Evolutionary conservation across 2,888 invertebrate genomes (phyloP).

Genomic region (Nineta flava): DNA sequence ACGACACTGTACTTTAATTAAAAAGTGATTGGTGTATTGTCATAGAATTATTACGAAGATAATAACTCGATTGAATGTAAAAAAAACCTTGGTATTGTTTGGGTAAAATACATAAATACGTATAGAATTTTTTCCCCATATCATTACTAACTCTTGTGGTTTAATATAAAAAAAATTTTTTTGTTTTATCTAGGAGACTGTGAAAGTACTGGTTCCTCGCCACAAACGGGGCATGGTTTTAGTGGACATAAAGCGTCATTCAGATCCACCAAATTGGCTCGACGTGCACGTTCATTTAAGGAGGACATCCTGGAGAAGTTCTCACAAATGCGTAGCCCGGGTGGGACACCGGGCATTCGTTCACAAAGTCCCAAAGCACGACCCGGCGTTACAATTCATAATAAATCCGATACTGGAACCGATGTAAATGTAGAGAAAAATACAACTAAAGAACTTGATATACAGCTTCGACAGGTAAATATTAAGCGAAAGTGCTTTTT

Average conservation of each 20-base stretch:
- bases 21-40: too few relatives aligned
- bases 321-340: conserved; percentile 75
- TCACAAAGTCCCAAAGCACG: conserved; percentile 29
- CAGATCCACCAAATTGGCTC: conserved; percentile 71
- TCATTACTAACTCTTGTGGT: too few relatives aligned
- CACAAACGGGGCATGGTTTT: conserved; percentile 24
- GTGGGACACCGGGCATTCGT: conserved; percentile 19
- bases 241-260: conserved; percentile 60
- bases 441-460: conserved; percentile 56
- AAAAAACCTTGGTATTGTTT: too few relatives aligned
- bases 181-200: conserved; percentile 14
- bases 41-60: too few relatives aligned
- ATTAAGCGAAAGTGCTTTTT: neutral
- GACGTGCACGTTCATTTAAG: conserved; percentile 80
- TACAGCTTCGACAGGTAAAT: conserved; percentile 50
- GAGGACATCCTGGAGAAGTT: conserved; percentile 84
- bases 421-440: conserved; percentile 34
- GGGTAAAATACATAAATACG: too few relatives aligned
- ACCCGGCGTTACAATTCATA: conserved; percentile 14
- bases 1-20: too few relatives aligned
- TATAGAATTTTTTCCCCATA: too few relatives aligned
- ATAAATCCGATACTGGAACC: conserved; percentile 29
- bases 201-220: conserved; percentile 21
- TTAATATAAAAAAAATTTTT: too few relatives aligned
- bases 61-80: too few relatives aligned